phyloP scores from a whole-genome alignment of 1,140 invertebrate genomes.

The Drosophila bocki region DNA sequence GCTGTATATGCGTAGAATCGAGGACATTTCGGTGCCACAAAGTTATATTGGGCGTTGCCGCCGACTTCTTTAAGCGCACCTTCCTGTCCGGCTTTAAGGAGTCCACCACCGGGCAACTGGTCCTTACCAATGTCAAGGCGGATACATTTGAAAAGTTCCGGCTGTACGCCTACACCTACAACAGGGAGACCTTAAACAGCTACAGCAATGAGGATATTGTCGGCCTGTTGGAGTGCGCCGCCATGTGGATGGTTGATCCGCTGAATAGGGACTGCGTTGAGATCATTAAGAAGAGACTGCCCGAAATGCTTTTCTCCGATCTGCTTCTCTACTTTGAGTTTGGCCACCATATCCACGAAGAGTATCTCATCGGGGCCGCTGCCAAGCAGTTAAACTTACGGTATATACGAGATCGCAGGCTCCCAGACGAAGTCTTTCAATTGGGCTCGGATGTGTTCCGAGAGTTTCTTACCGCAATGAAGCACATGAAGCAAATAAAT shows the following conservation, averaged over 20 bases:
- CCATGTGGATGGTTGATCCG: conserved; percentile 8
- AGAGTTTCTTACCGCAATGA: background rate
- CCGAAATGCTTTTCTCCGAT: background rate
- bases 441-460: conserved; percentile 18
- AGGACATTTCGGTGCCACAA: conserved; percentile 37
- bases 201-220: conserved; percentile 3
- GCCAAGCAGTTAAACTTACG: rapidly evolving
- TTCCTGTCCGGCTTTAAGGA: conserved; percentile 23
- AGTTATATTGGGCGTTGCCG: conserved; percentile 18
- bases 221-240: conserved; percentile 4
- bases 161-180: conserved; percentile 16
- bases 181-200: background rate
- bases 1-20: conserved; percentile 12
- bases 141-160: conserved; percentile 25
- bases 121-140: background rate
- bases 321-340: conserved; percentile 16
- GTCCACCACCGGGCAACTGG: background rate
- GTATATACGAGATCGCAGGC: rapidly evolving
- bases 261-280: background rate
- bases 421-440: background rate
- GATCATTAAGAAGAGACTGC: background rate
- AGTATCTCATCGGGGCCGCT: rapidly evolving
- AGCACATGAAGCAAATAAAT: background rate
- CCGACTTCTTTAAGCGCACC: conserved; percentile 23
- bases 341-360: background rate